phyloP scores from a whole-genome alignment of 2,113 vertebrate species.

The Stigmatopora argus region DNA sequence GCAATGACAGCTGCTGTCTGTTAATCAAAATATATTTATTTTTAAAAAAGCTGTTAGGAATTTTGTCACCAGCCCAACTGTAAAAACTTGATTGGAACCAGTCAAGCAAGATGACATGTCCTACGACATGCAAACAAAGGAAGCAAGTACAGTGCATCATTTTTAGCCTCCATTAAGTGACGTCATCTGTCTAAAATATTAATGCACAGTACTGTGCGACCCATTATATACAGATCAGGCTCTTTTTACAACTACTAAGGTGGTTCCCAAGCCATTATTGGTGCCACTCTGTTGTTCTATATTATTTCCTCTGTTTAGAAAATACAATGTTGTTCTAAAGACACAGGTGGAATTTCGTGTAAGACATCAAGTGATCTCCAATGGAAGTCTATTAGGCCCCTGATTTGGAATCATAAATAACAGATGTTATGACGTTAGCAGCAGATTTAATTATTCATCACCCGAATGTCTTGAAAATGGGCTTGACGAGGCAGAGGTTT shows the following conservation, averaged over 20 bases:
- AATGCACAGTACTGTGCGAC: constrained; percentile 17
- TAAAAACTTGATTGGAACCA: constrained; percentile 11
- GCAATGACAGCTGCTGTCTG: neutral
- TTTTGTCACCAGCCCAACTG: constrained; percentile 11
- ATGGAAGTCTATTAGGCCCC: constrained; percentile 79
- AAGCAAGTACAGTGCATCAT: constrained; percentile 18
- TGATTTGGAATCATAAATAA: constrained; percentile 88
- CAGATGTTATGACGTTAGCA: constrained; percentile 70
- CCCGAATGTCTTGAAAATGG: constrained; percentile 78
- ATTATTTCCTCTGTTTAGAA: neutral
- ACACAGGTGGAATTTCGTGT: neutral
- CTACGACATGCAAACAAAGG: constrained; percentile 7
- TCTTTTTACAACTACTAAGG: constrained; percentile 11
- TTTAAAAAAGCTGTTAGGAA: neutral
- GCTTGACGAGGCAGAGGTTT: constrained; percentile 80
- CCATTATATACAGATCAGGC: constrained; percentile 28
- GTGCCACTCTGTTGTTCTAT: neutral
- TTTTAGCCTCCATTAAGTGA: constrained; percentile 9
- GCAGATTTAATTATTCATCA: constrained; percentile 82
- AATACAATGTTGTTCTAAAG: neutral
- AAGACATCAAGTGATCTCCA: constrained; percentile 41
- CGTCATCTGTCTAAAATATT: constrained; percentile 47
- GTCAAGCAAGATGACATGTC: constrained; percentile 19
- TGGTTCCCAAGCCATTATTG: neutral
- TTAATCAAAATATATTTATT: neutral